Evolutionary conservation across 2,113 vertebrate species (phyloP).

Genomic region (Corapipo altera): DNA sequence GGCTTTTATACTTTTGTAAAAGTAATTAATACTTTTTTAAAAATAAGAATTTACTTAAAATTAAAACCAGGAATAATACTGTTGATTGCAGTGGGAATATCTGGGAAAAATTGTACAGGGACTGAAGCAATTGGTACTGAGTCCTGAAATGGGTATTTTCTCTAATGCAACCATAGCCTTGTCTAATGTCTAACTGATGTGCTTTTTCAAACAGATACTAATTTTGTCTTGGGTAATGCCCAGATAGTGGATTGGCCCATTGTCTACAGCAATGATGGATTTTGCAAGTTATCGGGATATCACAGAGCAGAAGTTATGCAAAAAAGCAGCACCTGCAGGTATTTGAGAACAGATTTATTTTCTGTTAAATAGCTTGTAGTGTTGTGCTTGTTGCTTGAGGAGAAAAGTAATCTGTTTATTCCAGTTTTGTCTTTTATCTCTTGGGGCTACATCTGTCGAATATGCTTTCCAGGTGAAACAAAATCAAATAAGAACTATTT

Average conservation of each 20-base stretch:
- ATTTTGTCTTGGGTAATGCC: conserved; percentile 96
- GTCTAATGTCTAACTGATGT: conserved; percentile 29
- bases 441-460: conserved; percentile 13
- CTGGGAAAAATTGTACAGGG: not conserved
- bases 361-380: conserved; percentile 38
- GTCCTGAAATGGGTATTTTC: not conserved
- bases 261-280: conserved; percentile 98
- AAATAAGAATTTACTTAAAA: not conserved
- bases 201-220: conserved; percentile 86
- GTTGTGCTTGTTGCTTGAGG: conserved; percentile 2
- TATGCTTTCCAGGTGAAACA: conserved; percentile 31
- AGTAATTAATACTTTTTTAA: not conserved
- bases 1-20: not conserved
- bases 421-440: conserved; percentile 8
- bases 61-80: not conserved
- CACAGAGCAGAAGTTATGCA: conserved; percentile 99
- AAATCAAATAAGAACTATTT: not conserved
- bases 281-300: conserved; percentile 95
- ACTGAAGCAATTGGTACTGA: not conserved
- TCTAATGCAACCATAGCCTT: not conserved
- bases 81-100: not conserved
- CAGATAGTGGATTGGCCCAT: conserved; percentile 99
- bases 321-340: conserved; percentile 98
- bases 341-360: conserved; percentile 63
- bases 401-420: conserved; percentile 36